These are phyloP conservation scores for Dromas ardeola DNA, from an alignment of 2,113 vertebrate genomes.

Conservation along the genomic window DNA sequence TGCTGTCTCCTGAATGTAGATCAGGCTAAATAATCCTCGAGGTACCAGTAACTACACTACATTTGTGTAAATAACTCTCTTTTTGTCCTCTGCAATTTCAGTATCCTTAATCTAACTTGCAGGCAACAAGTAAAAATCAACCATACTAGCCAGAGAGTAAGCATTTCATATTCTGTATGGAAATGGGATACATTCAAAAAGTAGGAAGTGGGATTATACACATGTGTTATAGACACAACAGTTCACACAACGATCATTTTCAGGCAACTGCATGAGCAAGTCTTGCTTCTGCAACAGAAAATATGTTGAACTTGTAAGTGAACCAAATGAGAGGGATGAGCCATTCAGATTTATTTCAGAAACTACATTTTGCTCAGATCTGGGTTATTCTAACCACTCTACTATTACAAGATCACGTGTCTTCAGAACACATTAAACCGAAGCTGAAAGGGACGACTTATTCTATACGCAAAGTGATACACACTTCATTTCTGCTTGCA, in stretches of 20 bases:
- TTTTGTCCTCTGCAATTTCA: background rate
- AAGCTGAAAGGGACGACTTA: background rate
- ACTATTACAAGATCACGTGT: background rate
- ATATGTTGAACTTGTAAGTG: background rate
- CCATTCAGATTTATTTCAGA: background rate
- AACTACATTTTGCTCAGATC: background rate
- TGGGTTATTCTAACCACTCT: background rate
- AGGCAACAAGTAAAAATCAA: background rate
- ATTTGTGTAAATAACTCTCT: constrained; percentile 31
- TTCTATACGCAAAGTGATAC: background rate
- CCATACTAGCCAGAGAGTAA: background rate
- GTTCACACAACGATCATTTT: background rate
- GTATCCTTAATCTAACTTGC: background rate
- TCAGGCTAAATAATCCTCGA: constrained; percentile 2
- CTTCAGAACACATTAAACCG: background rate
- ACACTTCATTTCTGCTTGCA: background rate
- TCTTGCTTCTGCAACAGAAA: background rate
- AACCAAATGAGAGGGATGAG: background rate
- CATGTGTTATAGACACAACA: background rate
- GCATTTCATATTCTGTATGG: background rate
- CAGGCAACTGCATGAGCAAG: background rate
- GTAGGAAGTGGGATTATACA: background rate
- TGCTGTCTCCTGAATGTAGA: constrained; percentile 29
- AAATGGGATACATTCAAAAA: background rate
- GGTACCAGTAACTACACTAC: background rate